A percentile compares a stretch with the other conserved stretches of the same genome.
phyloP scores from a whole-genome alignment of 2,797 vertebrate genomes.

The Halcyon leucocephala region DNA sequence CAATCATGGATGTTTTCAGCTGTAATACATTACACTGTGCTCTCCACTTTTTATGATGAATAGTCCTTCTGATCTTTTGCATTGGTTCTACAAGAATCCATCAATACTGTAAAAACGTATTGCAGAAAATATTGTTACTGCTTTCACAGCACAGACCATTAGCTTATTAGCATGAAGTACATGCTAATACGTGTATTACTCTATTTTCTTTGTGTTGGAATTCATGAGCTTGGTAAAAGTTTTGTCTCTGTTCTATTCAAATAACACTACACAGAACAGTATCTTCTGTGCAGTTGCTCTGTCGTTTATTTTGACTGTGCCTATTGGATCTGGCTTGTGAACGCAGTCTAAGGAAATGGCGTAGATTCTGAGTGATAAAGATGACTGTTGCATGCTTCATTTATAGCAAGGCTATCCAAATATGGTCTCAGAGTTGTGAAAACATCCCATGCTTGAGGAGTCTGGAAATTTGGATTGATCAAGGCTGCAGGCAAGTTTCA shows the following conservation, averaged over 20 bases:
- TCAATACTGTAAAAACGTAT: neutral
- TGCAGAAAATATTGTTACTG: neutral
- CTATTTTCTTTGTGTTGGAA: neutral
- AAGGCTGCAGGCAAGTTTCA: neutral
- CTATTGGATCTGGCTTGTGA: neutral
- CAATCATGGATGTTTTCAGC: neutral
- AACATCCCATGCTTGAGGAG: neutral
- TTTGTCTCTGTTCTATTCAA: neutral
- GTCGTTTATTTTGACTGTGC: neutral
- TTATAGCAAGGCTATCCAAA: neutral
- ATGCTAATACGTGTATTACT: neutral
- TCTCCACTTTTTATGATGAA: neutral
- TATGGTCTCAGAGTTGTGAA: neutral
- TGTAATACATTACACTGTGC: neutral
- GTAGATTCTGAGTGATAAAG: constrained; percentile 10
- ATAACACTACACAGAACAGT: neutral
- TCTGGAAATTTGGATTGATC: neutral
- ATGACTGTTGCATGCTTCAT: neutral
- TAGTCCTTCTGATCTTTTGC: neutral
- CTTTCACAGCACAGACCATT: neutral
- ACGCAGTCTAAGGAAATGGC: neutral
- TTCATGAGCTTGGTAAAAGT: neutral
- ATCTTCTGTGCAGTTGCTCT: neutral
- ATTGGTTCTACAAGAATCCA: neutral
- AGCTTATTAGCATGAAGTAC: neutral